Base-by-base conservation (phyloP, 2,888 invertebrate genomes). In the Gerris lacustris region DNA sequence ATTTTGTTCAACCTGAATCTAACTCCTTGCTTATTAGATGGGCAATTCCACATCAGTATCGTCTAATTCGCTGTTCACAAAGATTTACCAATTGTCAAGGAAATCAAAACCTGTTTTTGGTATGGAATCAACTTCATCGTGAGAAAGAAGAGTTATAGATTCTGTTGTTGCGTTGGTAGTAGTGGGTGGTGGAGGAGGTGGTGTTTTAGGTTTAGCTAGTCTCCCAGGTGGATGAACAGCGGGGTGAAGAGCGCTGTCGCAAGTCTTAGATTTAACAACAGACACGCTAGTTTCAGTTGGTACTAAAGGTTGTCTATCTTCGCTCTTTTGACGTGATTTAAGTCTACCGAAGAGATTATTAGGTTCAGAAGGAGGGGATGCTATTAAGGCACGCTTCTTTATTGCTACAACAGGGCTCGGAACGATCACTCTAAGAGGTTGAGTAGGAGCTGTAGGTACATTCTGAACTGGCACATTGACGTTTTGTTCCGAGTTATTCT, bases 41-140 rank as follows among this genome's bases (percentile, higher is more conserved):
- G 31, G 31, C 31, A 31, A 31, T 31, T 31, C 31, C 31, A 31
- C 31, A 31, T 31, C 1, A 31, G 31, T 31, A 31, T 31, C 31
- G 31, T 31, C 4, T 31, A 31, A 31, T 31, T 31, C 31, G 31
- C 31, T 31, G 31, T 31, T 31, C 31, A 31, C 31, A 31, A 31
- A 31, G 31, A 31, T 55, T 80, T 83, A 84, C 84, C 84, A 84
- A 76, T 84, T 83, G 76, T 84, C 84, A 67, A 84, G 79, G 78
- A 84, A 84, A 76, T 84, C 84, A 76, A 84, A 84, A 67, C 84
- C 84, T 73, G 83, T 83, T 79, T 83, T 84, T 75, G 84, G 84
- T 76, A 84, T 83, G 66, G 76, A 77, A 64, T 75, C 76, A 63
- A 70, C 66, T 44, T 71, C 70, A 63, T 74, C 75, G n/a, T 55